Conservation (phyloP, 2,113 vertebrate species). For the Dasypus novemcinctus region DNA sequence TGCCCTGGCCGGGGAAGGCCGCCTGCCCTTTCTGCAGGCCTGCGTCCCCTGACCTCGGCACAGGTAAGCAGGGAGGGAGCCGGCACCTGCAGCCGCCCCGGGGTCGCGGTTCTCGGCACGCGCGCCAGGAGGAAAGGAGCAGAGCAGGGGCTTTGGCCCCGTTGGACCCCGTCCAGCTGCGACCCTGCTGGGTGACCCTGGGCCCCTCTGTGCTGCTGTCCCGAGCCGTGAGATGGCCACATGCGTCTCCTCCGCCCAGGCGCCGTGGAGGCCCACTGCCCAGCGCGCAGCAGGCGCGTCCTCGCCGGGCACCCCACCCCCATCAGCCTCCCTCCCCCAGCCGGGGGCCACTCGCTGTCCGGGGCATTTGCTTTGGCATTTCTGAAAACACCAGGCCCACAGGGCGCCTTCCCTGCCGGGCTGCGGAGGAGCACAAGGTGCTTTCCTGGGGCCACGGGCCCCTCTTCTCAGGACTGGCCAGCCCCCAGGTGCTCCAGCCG, state of each 20-base stretch:
- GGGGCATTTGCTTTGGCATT: fast-evolving
- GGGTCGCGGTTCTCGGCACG: too few species aligned
- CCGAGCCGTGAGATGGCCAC: not conserved
- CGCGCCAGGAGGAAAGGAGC: too few species aligned
- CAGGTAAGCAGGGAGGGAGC: too few species aligned
- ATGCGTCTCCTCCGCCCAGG: too few species aligned
- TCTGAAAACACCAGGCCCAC: not conserved
- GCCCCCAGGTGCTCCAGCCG: too few species aligned
- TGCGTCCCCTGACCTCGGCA: too few species aligned
- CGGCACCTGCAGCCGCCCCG: too few species aligned
- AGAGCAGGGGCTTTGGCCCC: fast-evolving
- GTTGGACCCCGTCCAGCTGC: fast-evolving
- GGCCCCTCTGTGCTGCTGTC: not conserved
- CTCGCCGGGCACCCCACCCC: not conserved
- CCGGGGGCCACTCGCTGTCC: fast-evolving
- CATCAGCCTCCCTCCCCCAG: not conserved
- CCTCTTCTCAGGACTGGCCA: fast-evolving
- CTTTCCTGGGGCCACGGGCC: too few species aligned
- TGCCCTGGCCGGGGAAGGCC: not conserved
- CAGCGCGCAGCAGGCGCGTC: too few species aligned
- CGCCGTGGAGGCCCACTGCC: too few species aligned
- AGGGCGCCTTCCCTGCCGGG: not conserved
- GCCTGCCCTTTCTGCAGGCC: not conserved
- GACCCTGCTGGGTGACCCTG: not conserved
- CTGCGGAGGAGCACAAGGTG: not conserved